Conservation (phyloP, 2,113 vertebrate species). For the Oreochromis tanganicae region DNA sequence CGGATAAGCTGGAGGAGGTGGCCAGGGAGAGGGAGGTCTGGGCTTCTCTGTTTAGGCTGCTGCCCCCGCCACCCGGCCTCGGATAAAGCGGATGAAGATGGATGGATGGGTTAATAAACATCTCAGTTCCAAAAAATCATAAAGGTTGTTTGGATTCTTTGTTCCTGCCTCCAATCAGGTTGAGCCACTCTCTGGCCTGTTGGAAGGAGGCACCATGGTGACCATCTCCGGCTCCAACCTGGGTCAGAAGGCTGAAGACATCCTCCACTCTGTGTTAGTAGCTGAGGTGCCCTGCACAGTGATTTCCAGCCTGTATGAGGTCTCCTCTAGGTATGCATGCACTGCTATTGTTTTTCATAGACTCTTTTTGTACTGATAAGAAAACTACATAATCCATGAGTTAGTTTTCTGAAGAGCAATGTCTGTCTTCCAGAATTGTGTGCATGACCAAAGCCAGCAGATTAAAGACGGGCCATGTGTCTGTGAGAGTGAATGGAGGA, state of each 20-base stretch:
- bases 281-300: constrained; percentile 84
- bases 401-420: neutral
- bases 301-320: constrained; percentile 80
- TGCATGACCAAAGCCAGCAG: constrained; percentile 79
- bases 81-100: too few relatives aligned
- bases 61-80: too few relatives aligned
- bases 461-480: constrained; percentile 72
- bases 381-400: neutral
- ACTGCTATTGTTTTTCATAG: neutral
- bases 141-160: neutral
- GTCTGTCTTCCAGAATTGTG: constrained; percentile 78
- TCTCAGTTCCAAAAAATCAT: neutral
- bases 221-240: constrained; percentile 95
- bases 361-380: neutral
- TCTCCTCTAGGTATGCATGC: constrained; percentile 85
- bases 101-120: neutral
- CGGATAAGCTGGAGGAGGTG: too few relatives aligned
- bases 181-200: constrained; percentile 86
- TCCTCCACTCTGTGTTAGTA: constrained; percentile 83
- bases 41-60: too few relatives aligned
- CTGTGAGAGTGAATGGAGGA: constrained; percentile 83
- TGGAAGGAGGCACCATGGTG: constrained; percentile 87
- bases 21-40: too few relatives aligned
- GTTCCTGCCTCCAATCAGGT: constrained; percentile 67
- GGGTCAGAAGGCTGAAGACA: constrained; percentile 89